Percentiles rank a stretch among this genome's conserved stretches.
These are phyloP conservation scores for Tenthredo distinguenda DNA, from an alignment of 2,888 invertebrate species.

Conservation along the genomic window DNA sequence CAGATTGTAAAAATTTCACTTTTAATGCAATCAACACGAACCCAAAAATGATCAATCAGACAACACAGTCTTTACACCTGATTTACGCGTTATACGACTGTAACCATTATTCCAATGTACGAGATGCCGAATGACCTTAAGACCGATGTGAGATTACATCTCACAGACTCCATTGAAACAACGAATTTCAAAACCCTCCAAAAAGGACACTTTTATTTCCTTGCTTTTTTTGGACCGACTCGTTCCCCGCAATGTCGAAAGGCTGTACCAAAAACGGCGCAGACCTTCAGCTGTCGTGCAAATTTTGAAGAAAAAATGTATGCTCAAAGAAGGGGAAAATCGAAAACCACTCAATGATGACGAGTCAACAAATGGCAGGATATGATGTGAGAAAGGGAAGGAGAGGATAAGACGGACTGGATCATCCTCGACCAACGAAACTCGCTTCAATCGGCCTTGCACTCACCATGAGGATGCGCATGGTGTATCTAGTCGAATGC, in stretches of 20 bases:
- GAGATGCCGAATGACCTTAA: neutral
- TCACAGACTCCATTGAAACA: neutral
- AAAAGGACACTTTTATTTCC: neutral
- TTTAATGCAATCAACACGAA: neutral
- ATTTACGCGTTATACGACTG: neutral
- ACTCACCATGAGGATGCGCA: conserved; percentile 49
- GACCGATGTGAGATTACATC: neutral
- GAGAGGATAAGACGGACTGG: neutral
- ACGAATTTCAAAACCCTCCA: neutral
- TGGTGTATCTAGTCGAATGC: conserved; percentile 30
- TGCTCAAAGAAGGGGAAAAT: neutral
- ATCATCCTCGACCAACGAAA: conserved; percentile 26
- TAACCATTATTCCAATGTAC: neutral
- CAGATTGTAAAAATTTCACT: conserved; percentile 17
- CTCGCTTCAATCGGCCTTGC: conserved; percentile 21
- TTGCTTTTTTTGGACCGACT: neutral
- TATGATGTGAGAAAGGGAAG: conserved; percentile 28
- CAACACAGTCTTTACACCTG: neutral
- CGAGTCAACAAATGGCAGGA: neutral
- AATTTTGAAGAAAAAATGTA: neutral
- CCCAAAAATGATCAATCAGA: neutral
- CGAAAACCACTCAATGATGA: conserved; percentile 36
- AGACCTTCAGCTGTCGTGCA: neutral
- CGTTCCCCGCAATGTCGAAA: neutral
- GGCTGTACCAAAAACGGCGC: neutral